Evolutionary conservation across 2,888 invertebrate genomes (phyloP).

Genomic region (Punctoribates punctum): DNA sequence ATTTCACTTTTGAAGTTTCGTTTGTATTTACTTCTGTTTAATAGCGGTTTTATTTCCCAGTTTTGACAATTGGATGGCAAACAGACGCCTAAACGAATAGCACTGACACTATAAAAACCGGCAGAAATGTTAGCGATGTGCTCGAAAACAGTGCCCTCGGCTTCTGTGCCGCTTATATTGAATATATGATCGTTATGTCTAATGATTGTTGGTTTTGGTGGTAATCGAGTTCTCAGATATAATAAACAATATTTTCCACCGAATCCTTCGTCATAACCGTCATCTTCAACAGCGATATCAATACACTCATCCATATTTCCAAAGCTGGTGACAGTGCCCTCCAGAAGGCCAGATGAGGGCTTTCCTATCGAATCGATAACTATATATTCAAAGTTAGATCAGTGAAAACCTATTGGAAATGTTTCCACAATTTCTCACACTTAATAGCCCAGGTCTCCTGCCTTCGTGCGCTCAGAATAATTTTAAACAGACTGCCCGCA

Average conservation of each 20-base stretch:
- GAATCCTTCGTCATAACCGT: slow-evolving; percentile 27
- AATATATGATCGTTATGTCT: slow-evolving; percentile 7
- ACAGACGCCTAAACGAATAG: neutral
- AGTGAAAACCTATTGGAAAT: neutral
- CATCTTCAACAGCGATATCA: slow-evolving; percentile 23
- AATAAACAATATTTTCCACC: slow-evolving; percentile 43
- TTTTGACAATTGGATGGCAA: slow-evolving; percentile 3
- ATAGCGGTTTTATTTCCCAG: neutral
- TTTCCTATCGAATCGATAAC: slow-evolving; percentile 44
- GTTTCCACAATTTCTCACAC: neutral
- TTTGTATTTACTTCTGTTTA: neutral
- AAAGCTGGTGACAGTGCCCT: slow-evolving; percentile 39
- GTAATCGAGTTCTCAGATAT: slow-evolving; percentile 41
- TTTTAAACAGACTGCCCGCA: slow-evolving; percentile 7
- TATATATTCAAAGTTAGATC: neutral
- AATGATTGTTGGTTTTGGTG: slow-evolving; percentile 36
- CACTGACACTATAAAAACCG: slow-evolving; percentile 9
- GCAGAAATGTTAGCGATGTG: neutral
- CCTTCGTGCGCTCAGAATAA: neutral
- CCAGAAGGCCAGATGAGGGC: slow-evolving; percentile 38
- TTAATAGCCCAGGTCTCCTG: slow-evolving; percentile 1
- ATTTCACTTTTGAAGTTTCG: neutral
- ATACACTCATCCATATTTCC: slow-evolving; percentile 37
- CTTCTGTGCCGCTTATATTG: slow-evolving; percentile 8
- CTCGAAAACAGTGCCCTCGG: slow-evolving; percentile 16